These are phyloP conservation scores for Tetragonula clypearis DNA, from an alignment of 1,140 invertebrate genomes.

Conservation along the genomic window DNA sequence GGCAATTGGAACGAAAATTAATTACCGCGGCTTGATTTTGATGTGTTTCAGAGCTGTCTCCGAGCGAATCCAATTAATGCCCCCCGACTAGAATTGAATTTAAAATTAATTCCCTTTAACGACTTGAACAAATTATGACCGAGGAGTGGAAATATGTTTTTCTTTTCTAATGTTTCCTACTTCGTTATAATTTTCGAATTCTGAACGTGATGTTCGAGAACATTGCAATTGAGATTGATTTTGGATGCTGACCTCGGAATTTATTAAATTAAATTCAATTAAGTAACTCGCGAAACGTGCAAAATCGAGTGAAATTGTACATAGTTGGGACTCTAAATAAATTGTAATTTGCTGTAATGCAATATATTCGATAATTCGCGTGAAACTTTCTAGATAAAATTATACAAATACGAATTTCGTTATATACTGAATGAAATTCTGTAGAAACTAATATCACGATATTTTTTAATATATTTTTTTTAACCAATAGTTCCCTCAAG, in stretches of 20 bases:
- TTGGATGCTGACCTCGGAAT: not conserved
- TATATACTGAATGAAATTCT: not conserved
- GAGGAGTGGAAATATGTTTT: not conserved
- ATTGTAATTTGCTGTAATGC: not conserved
- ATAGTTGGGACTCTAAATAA: not conserved
- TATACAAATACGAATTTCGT: too few species aligned
- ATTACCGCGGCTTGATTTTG: not conserved
- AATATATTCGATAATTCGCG: not conserved
- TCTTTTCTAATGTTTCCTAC: not conserved
- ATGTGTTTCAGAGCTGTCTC: not conserved
- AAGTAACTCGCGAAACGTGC: not conserved
- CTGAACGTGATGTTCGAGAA: accelerated
- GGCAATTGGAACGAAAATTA: not conserved
- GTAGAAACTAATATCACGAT: too few species aligned
- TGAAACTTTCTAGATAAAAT: not conserved
- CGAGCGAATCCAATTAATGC: not conserved
- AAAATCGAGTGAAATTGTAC: not conserved
- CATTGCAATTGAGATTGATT: not conserved
- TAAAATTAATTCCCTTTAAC: not conserved
- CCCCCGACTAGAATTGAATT: not conserved
- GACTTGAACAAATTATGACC: not conserved
- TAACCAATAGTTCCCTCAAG: not conserved
- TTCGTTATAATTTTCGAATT: too few species aligned
- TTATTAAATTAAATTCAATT: not conserved
- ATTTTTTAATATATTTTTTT: not conserved